Evolutionary conservation across 1,140 invertebrate species (phyloP), one percentile per base, ranked within the genome.

Genomic region (Bradynema listronoti): DNA sequence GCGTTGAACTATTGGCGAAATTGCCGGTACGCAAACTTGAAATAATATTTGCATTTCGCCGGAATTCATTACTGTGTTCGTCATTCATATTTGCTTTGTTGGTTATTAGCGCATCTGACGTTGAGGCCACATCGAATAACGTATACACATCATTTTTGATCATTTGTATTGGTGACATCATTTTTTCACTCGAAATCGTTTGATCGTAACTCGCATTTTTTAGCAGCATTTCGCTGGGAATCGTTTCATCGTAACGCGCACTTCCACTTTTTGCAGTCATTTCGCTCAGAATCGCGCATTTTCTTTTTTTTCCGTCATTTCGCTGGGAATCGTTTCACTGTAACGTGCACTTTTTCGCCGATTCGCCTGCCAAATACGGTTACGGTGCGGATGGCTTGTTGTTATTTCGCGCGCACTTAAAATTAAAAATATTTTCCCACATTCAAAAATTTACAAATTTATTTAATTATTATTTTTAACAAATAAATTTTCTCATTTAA

Each of bases 11-110:
- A 43, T 16, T 2, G 43, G 11, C n/a, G 43, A 45, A 25, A 27
- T 45, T 45, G 24, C 43, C 29, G 43, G 11, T 45, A 45, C 14
- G 3, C 22, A n/a, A 45, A n/a, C n/a, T n/a, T n/a, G n/a, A n/a
- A n/a, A n/a, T n/a, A n/a, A n/a, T n/a, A n/a, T n/a, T n/a, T n/a
- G n/a, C n/a, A n/a, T n/a, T n/a, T n/a, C n/a, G n/a, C n/a, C n/a
- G n/a, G n/a, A n/a, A n/a, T n/a, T n/a, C n/a, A n/a, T 45, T 11
- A 45, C 24, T 45, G 43, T 45, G 24, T 45, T 45, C 14, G 43
- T 45, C 29, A 27, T 45, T 45, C 2, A 2, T 45, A 43, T 11
- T 11, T 43, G n/a, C n/a, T n/a, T n/a, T n/a, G n/a, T n/a, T n/a
- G n/a, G n/a, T n/a, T n/a, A n/a, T n/a, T n/a, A n/a, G n/a, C n/a